Percentiles rank a stretch among this genome's conserved stretches.
Conservation (phyloP, 1,140 invertebrate genomes). For the Portunus trituberculatus region DNA sequence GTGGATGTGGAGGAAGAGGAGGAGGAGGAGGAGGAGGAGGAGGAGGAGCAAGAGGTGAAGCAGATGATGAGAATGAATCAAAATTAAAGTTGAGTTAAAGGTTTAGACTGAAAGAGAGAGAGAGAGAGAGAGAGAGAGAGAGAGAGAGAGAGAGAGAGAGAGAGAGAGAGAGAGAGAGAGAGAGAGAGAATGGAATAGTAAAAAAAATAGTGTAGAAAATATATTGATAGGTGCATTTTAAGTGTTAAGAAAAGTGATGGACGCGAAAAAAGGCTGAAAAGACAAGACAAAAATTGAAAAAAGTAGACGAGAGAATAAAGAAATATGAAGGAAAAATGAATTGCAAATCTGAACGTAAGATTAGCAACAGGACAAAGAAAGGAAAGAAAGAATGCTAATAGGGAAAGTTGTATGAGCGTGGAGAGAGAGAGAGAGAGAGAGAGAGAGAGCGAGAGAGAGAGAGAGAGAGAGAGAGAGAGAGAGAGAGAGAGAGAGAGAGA, state of each 20-base stretch:
- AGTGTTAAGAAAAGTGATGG: background rate
- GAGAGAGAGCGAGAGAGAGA: background rate
- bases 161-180: no score
- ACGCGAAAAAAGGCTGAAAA: background rate
- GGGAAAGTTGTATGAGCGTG: no score
- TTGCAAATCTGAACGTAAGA: background rate
- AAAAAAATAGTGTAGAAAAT: background rate
- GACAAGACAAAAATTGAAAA: background rate
- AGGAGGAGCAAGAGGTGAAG: background rate
- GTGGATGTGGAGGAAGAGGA: no score
- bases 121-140: no score
- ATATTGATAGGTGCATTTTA: background rate
- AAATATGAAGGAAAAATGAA: background rate
- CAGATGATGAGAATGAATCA: background rate
- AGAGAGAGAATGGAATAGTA: background rate
- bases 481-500: slow-evolving; percentile 9
- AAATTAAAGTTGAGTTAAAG: background rate
- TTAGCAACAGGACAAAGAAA: background rate
- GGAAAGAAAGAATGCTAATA: no score
- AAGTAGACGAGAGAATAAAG: background rate
- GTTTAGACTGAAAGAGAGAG: no score
- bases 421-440: no score
- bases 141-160: no score
- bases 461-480: background rate
- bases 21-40: no score